Conservation (phyloP, 2,113 vertebrate species). For the Pyrgilauda ruficollis region DNA sequence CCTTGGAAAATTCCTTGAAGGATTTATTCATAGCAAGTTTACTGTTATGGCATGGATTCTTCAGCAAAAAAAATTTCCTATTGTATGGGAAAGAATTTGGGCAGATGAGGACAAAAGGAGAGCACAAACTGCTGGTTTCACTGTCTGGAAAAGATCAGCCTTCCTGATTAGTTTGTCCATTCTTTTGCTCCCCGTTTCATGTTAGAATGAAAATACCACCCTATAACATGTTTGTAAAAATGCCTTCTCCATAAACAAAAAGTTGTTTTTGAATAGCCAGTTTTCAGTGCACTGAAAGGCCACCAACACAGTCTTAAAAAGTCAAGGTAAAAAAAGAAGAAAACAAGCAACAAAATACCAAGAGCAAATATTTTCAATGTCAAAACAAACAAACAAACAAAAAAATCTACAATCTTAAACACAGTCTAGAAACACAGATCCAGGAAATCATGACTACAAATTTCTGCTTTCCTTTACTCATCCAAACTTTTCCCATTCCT, state of each 20-base stretch:
- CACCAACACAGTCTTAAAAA: background rate
- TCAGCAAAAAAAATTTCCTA: background rate
- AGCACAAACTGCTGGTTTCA: background rate
- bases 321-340: background rate
- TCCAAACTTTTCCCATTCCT: background rate
- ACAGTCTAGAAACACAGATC: background rate
- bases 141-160: background rate
- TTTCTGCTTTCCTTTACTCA: background rate
- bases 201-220: background rate
- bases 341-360: background rate
- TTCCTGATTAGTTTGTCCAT: background rate
- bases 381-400: background rate
- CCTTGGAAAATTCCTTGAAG: background rate
- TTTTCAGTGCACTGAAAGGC: background rate
- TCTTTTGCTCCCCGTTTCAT: background rate
- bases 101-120: background rate
- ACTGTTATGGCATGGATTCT: background rate
- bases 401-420: background rate
- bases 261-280: background rate
- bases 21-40: background rate
- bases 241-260: background rate
- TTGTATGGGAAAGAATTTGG: background rate
- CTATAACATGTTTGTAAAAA: background rate
- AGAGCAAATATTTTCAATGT: background rate
- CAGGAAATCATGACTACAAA: background rate